Conservation (phyloP, 1,140 invertebrate genomes). For the Portunus trituberculatus region DNA sequence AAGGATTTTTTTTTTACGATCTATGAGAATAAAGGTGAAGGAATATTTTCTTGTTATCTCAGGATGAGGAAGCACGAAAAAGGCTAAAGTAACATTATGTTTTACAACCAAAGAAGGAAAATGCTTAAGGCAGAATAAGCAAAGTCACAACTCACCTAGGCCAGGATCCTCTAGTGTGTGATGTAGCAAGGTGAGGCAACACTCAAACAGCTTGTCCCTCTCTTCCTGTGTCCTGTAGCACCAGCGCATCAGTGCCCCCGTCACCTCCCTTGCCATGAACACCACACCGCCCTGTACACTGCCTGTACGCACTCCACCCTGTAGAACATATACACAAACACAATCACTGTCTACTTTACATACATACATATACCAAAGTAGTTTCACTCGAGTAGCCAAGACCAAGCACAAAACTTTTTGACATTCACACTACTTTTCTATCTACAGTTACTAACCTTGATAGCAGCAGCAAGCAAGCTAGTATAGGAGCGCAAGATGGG, state of each 20-base stretch:
- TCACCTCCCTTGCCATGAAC: constrained; percentile 75
- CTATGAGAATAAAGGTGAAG: background rate
- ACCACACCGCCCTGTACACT: constrained; percentile 71
- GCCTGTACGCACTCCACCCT: constrained; percentile 48
- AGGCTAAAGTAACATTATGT: background rate
- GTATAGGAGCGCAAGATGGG: constrained; percentile 67
- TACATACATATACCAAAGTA: background rate
- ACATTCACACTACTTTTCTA: too few species aligned
- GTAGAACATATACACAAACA: background rate
- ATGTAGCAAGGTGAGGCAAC: constrained; percentile 67
- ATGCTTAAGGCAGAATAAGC: background rate
- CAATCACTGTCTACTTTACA: background rate
- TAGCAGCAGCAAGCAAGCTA: constrained; percentile 53
- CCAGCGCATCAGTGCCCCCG: constrained; percentile 71
- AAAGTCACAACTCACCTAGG: constrained; percentile 41
- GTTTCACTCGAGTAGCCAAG: too few species aligned
- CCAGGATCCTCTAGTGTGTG: constrained; percentile 64
- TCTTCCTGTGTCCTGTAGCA: constrained; percentile 62
- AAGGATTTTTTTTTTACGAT: background rate
- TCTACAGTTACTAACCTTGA: constrained; percentile 54
- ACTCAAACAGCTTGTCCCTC: constrained; percentile 66
- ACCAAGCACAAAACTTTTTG: too few species aligned
- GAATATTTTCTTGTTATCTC: background rate
- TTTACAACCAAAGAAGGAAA: background rate
- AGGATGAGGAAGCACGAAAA: background rate